A percentile compares a stretch with the other conserved stretches of the same genome.
phyloP scores from a whole-genome alignment of 2,888 invertebrate genomes.

The Leptinotarsa rubiginosa region DNA sequence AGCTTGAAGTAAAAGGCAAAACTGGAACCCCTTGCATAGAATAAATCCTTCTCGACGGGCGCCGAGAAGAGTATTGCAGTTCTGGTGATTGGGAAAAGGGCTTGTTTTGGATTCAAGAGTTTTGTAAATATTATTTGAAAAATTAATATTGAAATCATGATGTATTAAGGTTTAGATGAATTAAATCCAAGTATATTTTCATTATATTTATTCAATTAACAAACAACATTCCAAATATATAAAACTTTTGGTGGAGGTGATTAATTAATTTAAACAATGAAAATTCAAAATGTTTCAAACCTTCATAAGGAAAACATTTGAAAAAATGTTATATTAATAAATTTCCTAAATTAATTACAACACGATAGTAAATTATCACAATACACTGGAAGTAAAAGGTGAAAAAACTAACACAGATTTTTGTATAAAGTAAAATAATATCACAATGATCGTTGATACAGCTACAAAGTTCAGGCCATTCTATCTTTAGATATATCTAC shows the following conservation, averaged over 20 bases:
- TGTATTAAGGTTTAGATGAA: not conserved
- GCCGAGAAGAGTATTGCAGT: too few species aligned
- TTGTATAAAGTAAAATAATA: constrained; percentile 52
- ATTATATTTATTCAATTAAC: constrained; percentile 16
- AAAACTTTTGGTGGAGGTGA: not conserved
- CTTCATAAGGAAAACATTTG: too few species aligned
- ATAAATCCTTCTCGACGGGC: too few species aligned
- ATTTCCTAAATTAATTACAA: not conserved
- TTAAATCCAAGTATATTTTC: not conserved
- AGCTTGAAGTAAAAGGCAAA: too few species aligned
- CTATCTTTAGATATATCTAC: constrained; percentile 14
- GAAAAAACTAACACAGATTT: constrained; percentile 11
- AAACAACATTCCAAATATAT: constrained; percentile 11
- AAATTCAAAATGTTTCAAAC: too few species aligned
- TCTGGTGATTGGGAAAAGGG: too few species aligned
- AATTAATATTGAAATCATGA: too few species aligned
- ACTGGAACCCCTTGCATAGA: too few species aligned
- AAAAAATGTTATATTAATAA: not conserved
- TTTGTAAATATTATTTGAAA: too few species aligned
- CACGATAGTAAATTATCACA: constrained; percentile 21
- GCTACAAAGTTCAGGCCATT: constrained; percentile 33
- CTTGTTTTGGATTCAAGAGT: too few species aligned
- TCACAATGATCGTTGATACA: constrained; percentile 55
- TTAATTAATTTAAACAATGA: not conserved
- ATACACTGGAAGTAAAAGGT: constrained; percentile 20